Base-by-base conservation (phyloP, 2,113 vertebrate species). In the Pheucticus melanocephalus region DNA sequence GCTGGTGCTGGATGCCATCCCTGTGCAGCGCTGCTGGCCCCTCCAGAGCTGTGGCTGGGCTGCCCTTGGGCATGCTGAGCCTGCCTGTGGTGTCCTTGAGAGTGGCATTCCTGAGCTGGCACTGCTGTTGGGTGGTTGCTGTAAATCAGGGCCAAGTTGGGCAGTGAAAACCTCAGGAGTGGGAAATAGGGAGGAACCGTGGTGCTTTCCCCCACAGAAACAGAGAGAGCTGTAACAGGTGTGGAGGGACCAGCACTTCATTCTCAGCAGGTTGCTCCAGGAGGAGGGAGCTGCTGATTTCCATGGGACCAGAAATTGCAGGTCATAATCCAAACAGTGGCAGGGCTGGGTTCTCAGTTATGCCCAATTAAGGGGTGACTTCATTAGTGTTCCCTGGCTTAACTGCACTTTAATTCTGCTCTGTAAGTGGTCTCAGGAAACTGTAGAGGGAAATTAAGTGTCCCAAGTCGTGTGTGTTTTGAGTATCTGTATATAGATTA, bases 21-120 rank as follows among this genome's bases (percentile, higher is more conserved):
- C 65, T 33, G 23, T 31, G 64, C 2, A 6, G 42, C n/a, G 3
- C 25, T 51, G 21, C 51, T 25, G 8, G 37, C 7, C 1, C 11
- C 3, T 57, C 50, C 2, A 0, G 48, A 23, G 21, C 3, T 48
- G 28, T n/a, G 20, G 24, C 25, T 5, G 56, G 27, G 77, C 50
- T 56, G 79, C 11, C 30, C 39, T 3, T 5, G 5, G n/a, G 42
- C 42, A 5, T 33, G 61, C 71, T 61, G 71, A 66, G 45, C 11
- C 4, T 9, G 20, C 33, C 5, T 3, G 1, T 21, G 25, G 68
- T 27, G 44, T 77, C 48, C 88, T 35, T 0, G 1, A 30, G n/a
- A 37, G 75, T 0, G 0, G 25, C 22, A 8, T 50, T 68, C 42
- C 77, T 15, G 30, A 61, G 80, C 70, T 42, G 50, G 76, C 63